Base-by-base conservation (phyloP, 2,113 vertebrate genomes). In the Mesitornis unicolor region DNA sequence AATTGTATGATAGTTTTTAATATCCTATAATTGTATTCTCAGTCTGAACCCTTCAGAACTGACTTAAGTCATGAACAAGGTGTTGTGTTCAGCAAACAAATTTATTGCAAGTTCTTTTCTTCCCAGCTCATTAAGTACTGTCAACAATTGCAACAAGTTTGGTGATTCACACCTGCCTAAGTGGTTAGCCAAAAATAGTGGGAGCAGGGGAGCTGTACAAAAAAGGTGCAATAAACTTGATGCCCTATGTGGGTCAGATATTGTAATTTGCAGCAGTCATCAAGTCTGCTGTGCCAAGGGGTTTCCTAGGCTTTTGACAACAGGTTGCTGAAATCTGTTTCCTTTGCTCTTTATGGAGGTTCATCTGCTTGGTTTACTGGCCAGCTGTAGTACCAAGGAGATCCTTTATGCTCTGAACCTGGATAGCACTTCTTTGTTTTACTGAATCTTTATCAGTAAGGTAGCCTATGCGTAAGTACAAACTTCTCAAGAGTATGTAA, bases 141-240 rank as follows among this genome's bases (percentile, higher is more conserved):
- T 71, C 78, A 57, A 42, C 54, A 25, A 3, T 65, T 93, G 63
- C 3, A 0, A 56, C 53, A 87, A 33, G 20, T 15, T 67, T 3
- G 25, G 42, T 53, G 77, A 38, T 45, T 83, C 45, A 45, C 25
- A 8, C 6, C 19, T 16, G 3, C 31, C 5, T 5, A 5, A 61
- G 8, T 4, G 35, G 29, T 54, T 19, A 15, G 35, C 51, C 77
- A 79, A 38, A 89, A 64, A 11, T 7, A 9, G 48, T 9, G 61
- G 28, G 61, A 85, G 54, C 53, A 18, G 21, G 50, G 63, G 14
- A 60, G 22, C 2, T 15, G 4, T 15, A 10, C 4, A 19, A 12
- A 18, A 1, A 21, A 29, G 28, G 28, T 42, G 3, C 1, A 26
- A 36, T 57, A 4, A 19, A 17, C 40, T 50, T 0, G 1, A 10